A percentile compares a stretch with the other conserved stretches of the same genome.
Conservation (phyloP, 2,888 invertebrate genomes). For the Micoletzkya japonica region DNA sequence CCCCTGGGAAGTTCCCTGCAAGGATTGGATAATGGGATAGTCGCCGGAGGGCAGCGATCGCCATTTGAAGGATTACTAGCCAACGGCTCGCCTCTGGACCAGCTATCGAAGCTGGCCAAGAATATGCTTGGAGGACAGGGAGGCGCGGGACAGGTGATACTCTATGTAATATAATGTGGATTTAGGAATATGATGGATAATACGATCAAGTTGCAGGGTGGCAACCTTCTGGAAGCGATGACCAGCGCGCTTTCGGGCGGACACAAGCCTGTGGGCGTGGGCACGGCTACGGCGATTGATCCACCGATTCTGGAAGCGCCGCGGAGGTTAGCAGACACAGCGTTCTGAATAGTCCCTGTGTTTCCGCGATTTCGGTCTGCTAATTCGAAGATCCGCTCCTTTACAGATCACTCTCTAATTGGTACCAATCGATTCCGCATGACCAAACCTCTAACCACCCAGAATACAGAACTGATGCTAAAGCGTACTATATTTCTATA, state of each 20-base stretch:
- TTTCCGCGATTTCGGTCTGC: no score
- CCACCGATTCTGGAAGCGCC: conserved; percentile 15
- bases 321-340: not conserved
- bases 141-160: conserved; percentile 35
- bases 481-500: no score
- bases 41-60: conserved; percentile 6
- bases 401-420: no score
- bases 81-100: conserved; percentile 40
- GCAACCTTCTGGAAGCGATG: conserved; percentile 42
- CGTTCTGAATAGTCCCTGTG: no score
- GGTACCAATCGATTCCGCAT: no score
- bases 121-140: conserved; percentile 49
- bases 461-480: no score
- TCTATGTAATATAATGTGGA: not conserved
- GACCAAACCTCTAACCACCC: no score
- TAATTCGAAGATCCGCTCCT: no score
- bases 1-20: not conserved
- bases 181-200: not conserved
- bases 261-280: not conserved
- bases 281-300: conserved; percentile 19
- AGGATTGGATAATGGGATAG: not conserved
- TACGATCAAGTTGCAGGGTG: conserved; percentile 15
- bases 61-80: conserved; percentile 36
- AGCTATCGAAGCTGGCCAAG: conserved; percentile 53
- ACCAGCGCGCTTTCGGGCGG: conserved; percentile 38